Evolutionary conservation across 1,140 invertebrate species (phyloP).

Genomic region (Thereuonema tuberculata): DNA sequence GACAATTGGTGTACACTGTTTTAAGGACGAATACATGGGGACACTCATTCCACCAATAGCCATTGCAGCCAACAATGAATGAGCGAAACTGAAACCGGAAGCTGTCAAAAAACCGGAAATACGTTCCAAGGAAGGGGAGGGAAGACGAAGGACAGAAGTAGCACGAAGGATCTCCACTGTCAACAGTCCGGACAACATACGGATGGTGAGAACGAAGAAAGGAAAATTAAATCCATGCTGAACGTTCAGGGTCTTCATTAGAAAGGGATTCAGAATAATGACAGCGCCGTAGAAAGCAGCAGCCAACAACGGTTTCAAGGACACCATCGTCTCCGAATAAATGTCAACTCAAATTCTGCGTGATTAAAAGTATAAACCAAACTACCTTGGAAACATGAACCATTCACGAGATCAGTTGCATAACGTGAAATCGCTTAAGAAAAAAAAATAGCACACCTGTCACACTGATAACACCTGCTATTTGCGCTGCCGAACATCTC

Average conservation of each 20-base stretch:
- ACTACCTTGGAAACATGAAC: no score
- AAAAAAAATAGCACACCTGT: no score
- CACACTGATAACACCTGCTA: no score
- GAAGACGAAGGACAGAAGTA: background rate
- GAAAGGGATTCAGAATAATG: background rate
- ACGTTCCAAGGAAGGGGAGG: background rate
- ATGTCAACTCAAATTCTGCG: no score
- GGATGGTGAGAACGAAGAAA: background rate
- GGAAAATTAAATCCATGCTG: background rate
- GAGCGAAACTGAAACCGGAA: background rate
- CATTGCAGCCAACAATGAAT: background rate
- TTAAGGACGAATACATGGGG: constrained; percentile 40
- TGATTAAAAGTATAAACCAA: no score
- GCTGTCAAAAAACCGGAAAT: background rate
- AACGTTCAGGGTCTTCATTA: background rate
- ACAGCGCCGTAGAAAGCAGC: background rate
- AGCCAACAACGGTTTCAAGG: no score
- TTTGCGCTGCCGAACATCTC: no score
- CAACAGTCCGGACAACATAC: background rate
- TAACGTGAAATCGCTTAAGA: no score
- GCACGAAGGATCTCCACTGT: background rate
- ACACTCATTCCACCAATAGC: constrained; percentile 34
- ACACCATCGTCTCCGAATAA: no score
- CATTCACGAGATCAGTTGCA: no score
- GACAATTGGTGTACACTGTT: constrained; percentile 36